Conservation (phyloP, 2,888 invertebrate genomes). For the Temnothorax unifasciatus region DNA sequence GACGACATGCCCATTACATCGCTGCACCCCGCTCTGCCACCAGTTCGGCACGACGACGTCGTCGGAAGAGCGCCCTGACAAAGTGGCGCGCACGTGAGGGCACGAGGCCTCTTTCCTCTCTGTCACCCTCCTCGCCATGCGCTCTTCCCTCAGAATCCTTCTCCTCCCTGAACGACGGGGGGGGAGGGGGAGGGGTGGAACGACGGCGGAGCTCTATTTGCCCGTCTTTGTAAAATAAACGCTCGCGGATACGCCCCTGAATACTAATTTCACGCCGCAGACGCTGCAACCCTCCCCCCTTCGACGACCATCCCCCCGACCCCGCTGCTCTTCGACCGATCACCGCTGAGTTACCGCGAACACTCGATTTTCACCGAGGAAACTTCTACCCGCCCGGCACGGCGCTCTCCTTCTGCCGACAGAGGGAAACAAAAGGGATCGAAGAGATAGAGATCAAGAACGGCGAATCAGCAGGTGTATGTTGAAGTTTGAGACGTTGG, state of each 20-base stretch:
- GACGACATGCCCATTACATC: slow-evolving; percentile 84
- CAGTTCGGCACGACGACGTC: slow-evolving; percentile 16
- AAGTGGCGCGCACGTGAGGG: slow-evolving; percentile 59
- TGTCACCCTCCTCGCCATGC: slow-evolving; percentile 22
- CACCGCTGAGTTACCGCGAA: slow-evolving; percentile 32
- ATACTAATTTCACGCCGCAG: slow-evolving; percentile 78
- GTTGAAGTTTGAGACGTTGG: slow-evolving; percentile 17
- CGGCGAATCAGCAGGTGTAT: slow-evolving; percentile 26
- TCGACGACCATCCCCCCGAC: slow-evolving; percentile 14
- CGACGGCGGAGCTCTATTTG: slow-evolving; percentile 77
- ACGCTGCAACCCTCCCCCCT: slow-evolving; percentile 32
- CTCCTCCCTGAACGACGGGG: not conserved
- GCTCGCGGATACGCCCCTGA: slow-evolving; percentile 79
- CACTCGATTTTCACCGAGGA: slow-evolving; percentile 36
- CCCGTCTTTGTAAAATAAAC: slow-evolving; percentile 84
- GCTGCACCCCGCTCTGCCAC: slow-evolving; percentile 61
- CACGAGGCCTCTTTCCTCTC: slow-evolving; percentile 28
- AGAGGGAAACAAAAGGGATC: slow-evolving; percentile 31
- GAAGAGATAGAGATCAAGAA: slow-evolving; percentile 29
- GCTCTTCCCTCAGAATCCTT: slow-evolving; percentile 21
- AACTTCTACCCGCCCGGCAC: slow-evolving; percentile 3
- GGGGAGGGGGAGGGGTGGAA: not conserved
- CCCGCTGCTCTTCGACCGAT: slow-evolving; percentile 39
- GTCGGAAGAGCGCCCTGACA: slow-evolving; percentile 44
- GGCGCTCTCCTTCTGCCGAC: not conserved